These are phyloP conservation scores for Dendrocopos noguchii DNA, from an alignment of 2,113 vertebrate genomes.

Conservation along the genomic window DNA sequence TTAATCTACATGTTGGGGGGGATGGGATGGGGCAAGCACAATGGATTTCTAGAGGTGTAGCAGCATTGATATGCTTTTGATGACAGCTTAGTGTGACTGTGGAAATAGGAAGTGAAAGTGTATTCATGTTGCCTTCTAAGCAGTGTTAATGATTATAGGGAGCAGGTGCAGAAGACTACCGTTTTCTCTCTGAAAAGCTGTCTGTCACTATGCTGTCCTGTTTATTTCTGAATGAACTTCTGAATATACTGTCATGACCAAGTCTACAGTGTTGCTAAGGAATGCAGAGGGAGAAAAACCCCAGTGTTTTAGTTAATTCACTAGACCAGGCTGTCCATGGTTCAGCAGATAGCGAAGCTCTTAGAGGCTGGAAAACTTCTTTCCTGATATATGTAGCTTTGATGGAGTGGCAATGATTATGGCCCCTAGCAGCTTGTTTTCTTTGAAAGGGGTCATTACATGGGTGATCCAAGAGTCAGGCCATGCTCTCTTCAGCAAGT, in stretches of 20 bases:
- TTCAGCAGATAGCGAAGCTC: background rate
- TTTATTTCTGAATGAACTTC: background rate
- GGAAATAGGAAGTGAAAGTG: background rate
- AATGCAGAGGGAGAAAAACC: background rate
- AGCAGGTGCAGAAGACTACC: background rate
- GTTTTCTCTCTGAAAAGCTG: background rate
- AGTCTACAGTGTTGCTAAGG: background rate
- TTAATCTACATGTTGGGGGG: background rate
- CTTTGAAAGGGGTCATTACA: background rate
- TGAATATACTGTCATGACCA: background rate
- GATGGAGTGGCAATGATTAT: background rate
- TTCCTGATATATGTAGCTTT: background rate
- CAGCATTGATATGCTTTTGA: background rate
- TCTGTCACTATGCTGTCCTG: background rate
- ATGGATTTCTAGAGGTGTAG: background rate
- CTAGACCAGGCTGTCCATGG: background rate
- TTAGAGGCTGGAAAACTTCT: background rate
- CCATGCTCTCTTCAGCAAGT: background rate
- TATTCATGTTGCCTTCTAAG: background rate
- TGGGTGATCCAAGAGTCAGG: background rate
- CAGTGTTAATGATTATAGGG: background rate
- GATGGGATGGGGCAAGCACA: fast-evolving
- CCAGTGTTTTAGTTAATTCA: background rate
- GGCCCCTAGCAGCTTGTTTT: background rate
- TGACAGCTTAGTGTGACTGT: background rate